These are phyloP conservation scores for Paragorgia papillata DNA, from an alignment of 92 coral and sea anemone species.

Conservation along the genomic window DNA sequence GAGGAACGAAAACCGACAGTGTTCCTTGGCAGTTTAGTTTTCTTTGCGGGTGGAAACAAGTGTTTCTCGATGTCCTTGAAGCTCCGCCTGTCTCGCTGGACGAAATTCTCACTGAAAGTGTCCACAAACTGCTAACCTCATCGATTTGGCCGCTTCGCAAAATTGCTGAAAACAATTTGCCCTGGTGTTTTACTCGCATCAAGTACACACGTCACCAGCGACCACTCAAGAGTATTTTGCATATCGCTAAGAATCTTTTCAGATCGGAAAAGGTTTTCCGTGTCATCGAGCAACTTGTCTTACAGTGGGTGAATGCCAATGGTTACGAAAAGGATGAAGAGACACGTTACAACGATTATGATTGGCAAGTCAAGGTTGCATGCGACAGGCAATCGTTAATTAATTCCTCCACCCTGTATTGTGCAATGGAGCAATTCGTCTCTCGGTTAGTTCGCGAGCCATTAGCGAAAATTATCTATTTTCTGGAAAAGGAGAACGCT, in stretches of 20 bases:
- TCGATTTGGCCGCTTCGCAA: slow-evolving; percentile 65
- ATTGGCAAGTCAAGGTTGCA: slow-evolving; percentile 62
- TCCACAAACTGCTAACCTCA: slow-evolving; percentile 61
- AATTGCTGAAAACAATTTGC: slow-evolving; percentile 70
- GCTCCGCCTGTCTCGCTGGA: slow-evolving; percentile 67
- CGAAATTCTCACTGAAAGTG: slow-evolving; percentile 54
- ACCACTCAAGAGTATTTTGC: slow-evolving; percentile 49
- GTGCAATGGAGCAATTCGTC: slow-evolving; percentile 47
- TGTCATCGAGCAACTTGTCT: slow-evolving; percentile 55
- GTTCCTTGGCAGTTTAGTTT: slow-evolving; percentile 93
- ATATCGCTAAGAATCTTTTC: slow-evolving; percentile 58
- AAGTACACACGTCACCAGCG: slow-evolving; percentile 66
- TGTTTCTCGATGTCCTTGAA: slow-evolving; percentile 83
- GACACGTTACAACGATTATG: slow-evolving; percentile 4
- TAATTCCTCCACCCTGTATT: slow-evolving; percentile 53
- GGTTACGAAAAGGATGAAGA: slow-evolving; percentile 32
- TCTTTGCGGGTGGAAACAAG: slow-evolving; percentile 93
- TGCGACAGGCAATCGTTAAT: slow-evolving; percentile 48
- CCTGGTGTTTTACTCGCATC: slow-evolving; percentile 95
- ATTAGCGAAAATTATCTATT: slow-evolving; percentile 68
- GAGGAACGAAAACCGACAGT: slow-evolving; percentile 53
- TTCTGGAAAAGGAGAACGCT: slow-evolving; percentile 84
- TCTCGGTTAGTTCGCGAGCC: slow-evolving; percentile 43
- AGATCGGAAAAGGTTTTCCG: slow-evolving; percentile 43
- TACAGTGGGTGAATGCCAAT: slow-evolving; percentile 65